These are phyloP conservation scores for Dryas iulia DNA, from an alignment of 1,140 invertebrate genomes.

Conservation along the genomic window DNA sequence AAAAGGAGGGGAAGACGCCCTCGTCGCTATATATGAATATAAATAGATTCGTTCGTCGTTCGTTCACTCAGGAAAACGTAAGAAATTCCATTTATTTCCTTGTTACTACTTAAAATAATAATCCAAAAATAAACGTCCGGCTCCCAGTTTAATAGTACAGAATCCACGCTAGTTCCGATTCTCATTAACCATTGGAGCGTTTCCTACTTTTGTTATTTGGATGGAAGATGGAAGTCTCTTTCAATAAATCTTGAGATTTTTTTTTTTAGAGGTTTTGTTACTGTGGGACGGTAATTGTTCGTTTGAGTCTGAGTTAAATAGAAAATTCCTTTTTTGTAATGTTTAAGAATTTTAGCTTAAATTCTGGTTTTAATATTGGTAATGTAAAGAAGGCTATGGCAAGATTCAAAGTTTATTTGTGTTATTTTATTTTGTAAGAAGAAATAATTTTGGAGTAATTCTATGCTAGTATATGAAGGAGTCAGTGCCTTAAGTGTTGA, in stretches of 20 bases:
- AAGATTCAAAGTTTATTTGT: neutral
- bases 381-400: neutral
- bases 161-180: conserved; percentile 67
- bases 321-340: neutral
- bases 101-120: conserved; percentile 50
- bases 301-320: neutral
- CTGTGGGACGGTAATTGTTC: neutral
- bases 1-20: conserved; percentile 74
- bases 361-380: neutral
- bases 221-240: conserved; percentile 23
- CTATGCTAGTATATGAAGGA: no score
- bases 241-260: conserved; percentile 10
- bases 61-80: conserved; percentile 69
- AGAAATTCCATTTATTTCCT: conserved; percentile 61
- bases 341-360: neutral
- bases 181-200: conserved; percentile 55
- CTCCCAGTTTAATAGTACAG: conserved; percentile 53
- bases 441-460: no score
- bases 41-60: conserved; percentile 58
- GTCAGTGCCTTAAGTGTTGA: no score
- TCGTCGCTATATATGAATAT: conserved; percentile 40
- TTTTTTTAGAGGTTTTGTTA: neutral
- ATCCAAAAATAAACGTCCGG: conserved; percentile 66
- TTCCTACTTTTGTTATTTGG: conserved; percentile 32
- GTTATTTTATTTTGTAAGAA: neutral